Evolutionary conservation across 2,797 vertebrate genomes (phyloP).

Genomic region (Oryzias sinensis): DNA sequence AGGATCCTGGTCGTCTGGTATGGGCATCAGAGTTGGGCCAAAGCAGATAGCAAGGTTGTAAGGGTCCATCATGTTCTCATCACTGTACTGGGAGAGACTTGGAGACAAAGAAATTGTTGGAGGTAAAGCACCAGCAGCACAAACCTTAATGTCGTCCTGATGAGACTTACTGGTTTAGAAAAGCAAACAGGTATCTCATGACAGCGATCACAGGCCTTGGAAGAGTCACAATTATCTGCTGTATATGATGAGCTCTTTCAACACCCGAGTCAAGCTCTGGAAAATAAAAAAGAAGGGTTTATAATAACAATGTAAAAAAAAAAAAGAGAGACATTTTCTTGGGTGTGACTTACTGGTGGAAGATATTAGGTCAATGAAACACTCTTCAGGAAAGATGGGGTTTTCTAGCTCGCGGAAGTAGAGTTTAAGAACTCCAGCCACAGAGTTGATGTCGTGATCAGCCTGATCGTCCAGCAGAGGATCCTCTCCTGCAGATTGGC

Average conservation of each 20-base stretch:
- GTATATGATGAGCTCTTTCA: slow-evolving; percentile 93
- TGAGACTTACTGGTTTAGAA: slow-evolving; percentile 94
- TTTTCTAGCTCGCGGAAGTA: slow-evolving; percentile 99
- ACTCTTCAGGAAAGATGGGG: slow-evolving; percentile 96
- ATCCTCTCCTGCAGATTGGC: slow-evolving; percentile 65
- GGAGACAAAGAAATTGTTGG: slow-evolving; percentile 11
- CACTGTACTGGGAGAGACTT: slow-evolving; percentile 96
- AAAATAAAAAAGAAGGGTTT: slow-evolving; percentile 32
- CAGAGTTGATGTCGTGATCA: slow-evolving; percentile 92
- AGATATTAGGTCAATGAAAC: slow-evolving; percentile 89
- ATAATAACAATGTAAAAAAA: not conserved
- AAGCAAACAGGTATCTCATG: slow-evolving; percentile 98
- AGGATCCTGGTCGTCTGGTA: slow-evolving; percentile 94
- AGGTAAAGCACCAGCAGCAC: not conserved
- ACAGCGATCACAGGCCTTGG: slow-evolving; percentile 91
- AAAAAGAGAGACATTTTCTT: slow-evolving; percentile 15
- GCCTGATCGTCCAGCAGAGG: slow-evolving; percentile 71
- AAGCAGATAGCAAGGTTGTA: slow-evolving; percentile 99
- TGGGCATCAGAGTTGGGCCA: slow-evolving; percentile 96
- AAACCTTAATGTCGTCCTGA: not conserved
- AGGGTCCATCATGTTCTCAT: slow-evolving; percentile 99
- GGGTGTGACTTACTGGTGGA: slow-evolving; percentile 69
- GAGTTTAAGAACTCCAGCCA: slow-evolving; percentile 96
- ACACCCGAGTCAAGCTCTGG: slow-evolving; percentile 87
- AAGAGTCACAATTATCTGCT: slow-evolving; percentile 90